These are phyloP conservation scores for Tinea trinotella DNA, from an alignment of 2,888 invertebrate genomes.

Conservation along the genomic window DNA sequence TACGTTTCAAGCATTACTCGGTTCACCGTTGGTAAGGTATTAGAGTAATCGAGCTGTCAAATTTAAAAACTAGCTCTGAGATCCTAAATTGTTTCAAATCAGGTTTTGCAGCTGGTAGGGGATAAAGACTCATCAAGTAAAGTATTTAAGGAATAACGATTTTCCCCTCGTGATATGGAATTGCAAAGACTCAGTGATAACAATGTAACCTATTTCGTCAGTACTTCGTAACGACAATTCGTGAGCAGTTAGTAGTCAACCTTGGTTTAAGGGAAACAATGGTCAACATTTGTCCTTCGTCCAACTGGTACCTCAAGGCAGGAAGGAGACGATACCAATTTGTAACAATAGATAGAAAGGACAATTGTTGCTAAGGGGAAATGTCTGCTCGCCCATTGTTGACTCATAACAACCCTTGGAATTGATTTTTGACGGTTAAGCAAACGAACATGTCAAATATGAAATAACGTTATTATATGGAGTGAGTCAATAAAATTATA, in stretches of 20 bases:
- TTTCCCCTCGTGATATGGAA: background rate
- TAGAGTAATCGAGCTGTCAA: background rate
- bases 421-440: slow-evolving; percentile 10
- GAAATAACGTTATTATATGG: background rate
- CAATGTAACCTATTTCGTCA: background rate
- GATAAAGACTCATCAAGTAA: background rate
- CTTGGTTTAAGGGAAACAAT: background rate
- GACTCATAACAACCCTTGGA: background rate
- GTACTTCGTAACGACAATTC: background rate
- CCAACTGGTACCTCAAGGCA: slow-evolving; percentile 7
- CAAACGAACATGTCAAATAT: background rate
- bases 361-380: slow-evolving; percentile 55
- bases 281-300: background rate
- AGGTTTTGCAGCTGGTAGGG: background rate
- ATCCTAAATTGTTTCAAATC: background rate
- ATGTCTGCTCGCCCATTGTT: background rate
- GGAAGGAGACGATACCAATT: slow-evolving; percentile 1
- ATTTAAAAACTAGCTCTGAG: background rate
- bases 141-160: background rate
- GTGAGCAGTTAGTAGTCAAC: background rate
- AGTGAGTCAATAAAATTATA: background rate
- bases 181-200: background rate
- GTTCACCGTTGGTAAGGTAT: background rate
- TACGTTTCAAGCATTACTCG: too few relatives aligned
- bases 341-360: slow-evolving; percentile 28